A percentile compares a stretch with the other conserved stretches of the same genome.
These are phyloP conservation scores for Myoxocephalus aenaeus DNA, from an alignment of 2,797 vertebrate species.

Conservation along the genomic window DNA sequence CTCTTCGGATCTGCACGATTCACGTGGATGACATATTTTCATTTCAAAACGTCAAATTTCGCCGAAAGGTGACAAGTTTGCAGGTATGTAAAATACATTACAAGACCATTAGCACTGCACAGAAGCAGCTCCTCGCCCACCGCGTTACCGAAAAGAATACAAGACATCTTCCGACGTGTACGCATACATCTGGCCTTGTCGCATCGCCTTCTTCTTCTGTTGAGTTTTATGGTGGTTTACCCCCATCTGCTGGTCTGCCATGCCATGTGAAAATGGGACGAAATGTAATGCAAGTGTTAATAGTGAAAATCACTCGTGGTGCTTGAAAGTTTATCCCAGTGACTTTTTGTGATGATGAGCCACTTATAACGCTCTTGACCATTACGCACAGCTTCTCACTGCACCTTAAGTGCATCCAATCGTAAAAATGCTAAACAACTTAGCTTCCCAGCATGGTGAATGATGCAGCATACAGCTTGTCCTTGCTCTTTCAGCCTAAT, in stretches of 20 bases:
- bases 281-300: neutral
- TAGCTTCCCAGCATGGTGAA: constrained; percentile 18
- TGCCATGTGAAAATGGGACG: neutral
- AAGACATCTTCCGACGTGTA: neutral
- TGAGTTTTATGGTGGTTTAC: neutral
- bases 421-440: constrained; percentile 11
- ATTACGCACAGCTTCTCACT: neutral
- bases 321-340: neutral
- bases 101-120: neutral
- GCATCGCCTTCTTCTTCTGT: neutral
- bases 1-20: too few relatives aligned
- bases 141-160: neutral
- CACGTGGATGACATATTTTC: too few relatives aligned
- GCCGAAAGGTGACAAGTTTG: too few relatives aligned
- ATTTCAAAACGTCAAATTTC: too few relatives aligned
- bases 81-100: neutral
- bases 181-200: neutral
- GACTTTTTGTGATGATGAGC: neutral
- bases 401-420: constrained; percentile 24
- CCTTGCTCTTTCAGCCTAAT: constrained; percentile 7
- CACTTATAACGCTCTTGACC: neutral
- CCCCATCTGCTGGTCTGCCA: neutral
- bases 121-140: neutral
- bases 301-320: neutral
- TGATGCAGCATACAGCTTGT: constrained; percentile 16